phyloP scores from a whole-genome alignment of 2,797 vertebrate species.

The Myiotriccus ornatus region DNA sequence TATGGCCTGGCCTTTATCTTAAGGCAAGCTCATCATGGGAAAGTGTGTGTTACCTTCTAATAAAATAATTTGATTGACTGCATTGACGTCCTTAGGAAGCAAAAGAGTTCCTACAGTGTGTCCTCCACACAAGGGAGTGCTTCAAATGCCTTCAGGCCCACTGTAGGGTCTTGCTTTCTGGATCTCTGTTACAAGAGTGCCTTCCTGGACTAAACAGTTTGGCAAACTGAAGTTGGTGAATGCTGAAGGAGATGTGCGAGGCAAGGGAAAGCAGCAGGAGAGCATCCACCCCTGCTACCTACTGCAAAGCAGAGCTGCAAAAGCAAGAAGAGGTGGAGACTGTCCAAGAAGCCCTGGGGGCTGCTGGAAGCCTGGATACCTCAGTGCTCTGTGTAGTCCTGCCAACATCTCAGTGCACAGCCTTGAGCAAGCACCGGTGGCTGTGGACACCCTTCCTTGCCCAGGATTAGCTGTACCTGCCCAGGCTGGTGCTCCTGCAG shows the following conservation, averaged over 20 bases:
- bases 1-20: not conserved
- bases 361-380: not conserved
- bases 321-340: not conserved
- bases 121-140: fast-evolving
- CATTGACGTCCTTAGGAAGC: not conserved
- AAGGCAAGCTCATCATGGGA: not conserved
- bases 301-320: not conserved
- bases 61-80: not conserved
- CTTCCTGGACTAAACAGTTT: not conserved
- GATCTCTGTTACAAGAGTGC: not conserved
- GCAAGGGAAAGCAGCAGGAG: not conserved
- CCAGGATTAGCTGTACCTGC: not conserved
- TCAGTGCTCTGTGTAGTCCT: not conserved
- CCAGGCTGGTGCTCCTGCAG: not conserved
- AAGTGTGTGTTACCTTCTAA: not conserved
- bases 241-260: not conserved
- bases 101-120: not conserved
- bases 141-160: not conserved
- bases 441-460: not conserved
- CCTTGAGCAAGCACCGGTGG: not conserved
- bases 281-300: not conserved
- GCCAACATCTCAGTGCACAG: not conserved
- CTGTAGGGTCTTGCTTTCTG: not conserved
- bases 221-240: not conserved
- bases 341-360: not conserved